phyloP scores from a whole-genome alignment of 2,113 vertebrate species.

The Apus apus region DNA sequence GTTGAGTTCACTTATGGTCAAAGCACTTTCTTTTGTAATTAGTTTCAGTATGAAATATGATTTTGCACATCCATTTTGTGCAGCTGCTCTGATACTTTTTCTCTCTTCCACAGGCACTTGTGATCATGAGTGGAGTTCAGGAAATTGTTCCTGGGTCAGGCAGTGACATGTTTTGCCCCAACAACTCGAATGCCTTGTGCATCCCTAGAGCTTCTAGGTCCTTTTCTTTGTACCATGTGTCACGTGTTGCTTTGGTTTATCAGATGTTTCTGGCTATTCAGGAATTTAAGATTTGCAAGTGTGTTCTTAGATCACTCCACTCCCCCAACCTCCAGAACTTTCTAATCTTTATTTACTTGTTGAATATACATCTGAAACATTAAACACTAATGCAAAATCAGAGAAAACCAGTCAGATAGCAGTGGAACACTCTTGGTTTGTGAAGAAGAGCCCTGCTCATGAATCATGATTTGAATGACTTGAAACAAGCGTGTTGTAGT shows the following conservation, averaged over 20 bases:
- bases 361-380: background rate
- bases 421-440: background rate
- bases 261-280: background rate
- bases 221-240: no score
- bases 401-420: background rate
- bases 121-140: background rate
- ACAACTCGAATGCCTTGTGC: background rate
- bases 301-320: background rate
- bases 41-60: accelerated
- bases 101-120: background rate
- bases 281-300: background rate
- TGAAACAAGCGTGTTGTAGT: background rate
- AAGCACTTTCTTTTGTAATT: background rate
- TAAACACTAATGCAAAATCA: background rate
- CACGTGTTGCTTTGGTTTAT: background rate
- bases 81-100: accelerated
- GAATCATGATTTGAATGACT: background rate
- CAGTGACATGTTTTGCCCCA: background rate
- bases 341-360: background rate
- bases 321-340: background rate
- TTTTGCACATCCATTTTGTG: accelerated
- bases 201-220: no score
- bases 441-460: background rate
- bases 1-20: background rate
- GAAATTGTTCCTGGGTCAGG: background rate